phyloP scores from a whole-genome alignment of 2,797 vertebrate species.

The Manis crassicaudata region DNA sequence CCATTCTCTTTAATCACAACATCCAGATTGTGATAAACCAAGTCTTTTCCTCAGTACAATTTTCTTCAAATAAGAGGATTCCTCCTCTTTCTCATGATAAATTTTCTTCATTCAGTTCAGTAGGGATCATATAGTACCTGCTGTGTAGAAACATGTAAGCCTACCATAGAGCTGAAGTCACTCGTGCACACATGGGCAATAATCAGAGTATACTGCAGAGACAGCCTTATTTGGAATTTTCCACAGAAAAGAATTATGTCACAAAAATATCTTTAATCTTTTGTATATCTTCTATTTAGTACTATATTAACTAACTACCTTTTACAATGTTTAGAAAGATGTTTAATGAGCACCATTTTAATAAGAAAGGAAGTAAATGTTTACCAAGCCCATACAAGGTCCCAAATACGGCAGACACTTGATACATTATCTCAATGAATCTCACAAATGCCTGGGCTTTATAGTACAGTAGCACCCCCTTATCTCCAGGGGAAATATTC shows the following conservation, averaged over 20 bases:
- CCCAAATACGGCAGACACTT: neutral
- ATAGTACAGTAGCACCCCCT: neutral
- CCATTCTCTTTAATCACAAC: conserved; percentile 23
- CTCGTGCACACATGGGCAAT: neutral
- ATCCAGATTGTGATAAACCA: neutral
- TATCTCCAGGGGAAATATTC: neutral
- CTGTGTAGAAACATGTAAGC: neutral
- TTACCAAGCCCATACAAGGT: neutral
- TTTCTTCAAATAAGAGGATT: conserved; percentile 8
- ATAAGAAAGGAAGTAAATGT: conserved; percentile 27
- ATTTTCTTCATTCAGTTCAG: conserved; percentile 17
- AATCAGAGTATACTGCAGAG: neutral
- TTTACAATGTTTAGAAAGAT: neutral
- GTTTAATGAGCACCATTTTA: neutral
- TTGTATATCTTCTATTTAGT: neutral
- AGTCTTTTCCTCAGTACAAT: neutral
- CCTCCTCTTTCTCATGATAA: neutral
- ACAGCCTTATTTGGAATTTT: neutral
- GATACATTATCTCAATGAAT: neutral
- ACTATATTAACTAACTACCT: neutral
- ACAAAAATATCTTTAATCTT: conserved; percentile 29
- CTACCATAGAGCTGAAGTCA: neutral
- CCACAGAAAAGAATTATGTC: neutral
- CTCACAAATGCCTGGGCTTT: neutral
- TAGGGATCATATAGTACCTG: neutral